These are phyloP conservation scores for Eretmochelys imbricata DNA, from an alignment of 2,113 vertebrate species.

Conservation along the genomic window DNA sequence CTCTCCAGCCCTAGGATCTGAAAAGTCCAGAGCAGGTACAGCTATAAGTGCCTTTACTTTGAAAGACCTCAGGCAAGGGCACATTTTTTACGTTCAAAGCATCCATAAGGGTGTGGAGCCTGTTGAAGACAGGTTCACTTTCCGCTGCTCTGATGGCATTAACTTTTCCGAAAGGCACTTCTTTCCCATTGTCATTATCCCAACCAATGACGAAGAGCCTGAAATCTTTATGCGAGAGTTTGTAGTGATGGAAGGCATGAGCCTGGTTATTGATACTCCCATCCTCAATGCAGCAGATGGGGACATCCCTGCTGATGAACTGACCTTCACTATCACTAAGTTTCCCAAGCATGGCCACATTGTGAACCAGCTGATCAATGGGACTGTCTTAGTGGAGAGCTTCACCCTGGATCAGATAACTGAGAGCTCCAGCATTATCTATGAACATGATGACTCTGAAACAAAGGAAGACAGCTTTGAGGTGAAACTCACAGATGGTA, in stretches of 20 bases:
- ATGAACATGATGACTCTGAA: slow-evolving; percentile 94
- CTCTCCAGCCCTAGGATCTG: slow-evolving; percentile 94
- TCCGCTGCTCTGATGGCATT: slow-evolving; percentile 96
- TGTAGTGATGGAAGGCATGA: slow-evolving; percentile 98
- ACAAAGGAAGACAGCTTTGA: slow-evolving; percentile 91
- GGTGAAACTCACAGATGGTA: slow-evolving; percentile 90
- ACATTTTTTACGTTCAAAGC: slow-evolving; percentile 96
- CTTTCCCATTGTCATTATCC: slow-evolving; percentile 90
- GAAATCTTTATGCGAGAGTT: slow-evolving; percentile 93
- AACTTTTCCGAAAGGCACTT: slow-evolving; percentile 91
- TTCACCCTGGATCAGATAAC: slow-evolving; percentile 92
- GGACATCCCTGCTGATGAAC: slow-evolving; percentile 86
- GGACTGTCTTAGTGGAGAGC: slow-evolving; percentile 86
- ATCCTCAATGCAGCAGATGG: slow-evolving; percentile 91
- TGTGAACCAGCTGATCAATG: slow-evolving; percentile 89
- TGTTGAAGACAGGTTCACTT: slow-evolving; percentile 92
- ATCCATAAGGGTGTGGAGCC: slow-evolving; percentile 93
- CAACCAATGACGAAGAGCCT: slow-evolving; percentile 92
- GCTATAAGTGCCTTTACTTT: slow-evolving; percentile 93
- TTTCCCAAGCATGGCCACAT: slow-evolving; percentile 89
- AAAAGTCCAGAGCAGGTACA: slow-evolving; percentile 92
- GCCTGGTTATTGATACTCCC: slow-evolving; percentile 91
- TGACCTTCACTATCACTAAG: slow-evolving; percentile 86
- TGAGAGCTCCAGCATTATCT: slow-evolving; percentile 93
- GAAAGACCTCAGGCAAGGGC: slow-evolving; percentile 89